phyloP scores from a whole-genome alignment of 2,113 vertebrate species.

The Phasianus colchicus region DNA sequence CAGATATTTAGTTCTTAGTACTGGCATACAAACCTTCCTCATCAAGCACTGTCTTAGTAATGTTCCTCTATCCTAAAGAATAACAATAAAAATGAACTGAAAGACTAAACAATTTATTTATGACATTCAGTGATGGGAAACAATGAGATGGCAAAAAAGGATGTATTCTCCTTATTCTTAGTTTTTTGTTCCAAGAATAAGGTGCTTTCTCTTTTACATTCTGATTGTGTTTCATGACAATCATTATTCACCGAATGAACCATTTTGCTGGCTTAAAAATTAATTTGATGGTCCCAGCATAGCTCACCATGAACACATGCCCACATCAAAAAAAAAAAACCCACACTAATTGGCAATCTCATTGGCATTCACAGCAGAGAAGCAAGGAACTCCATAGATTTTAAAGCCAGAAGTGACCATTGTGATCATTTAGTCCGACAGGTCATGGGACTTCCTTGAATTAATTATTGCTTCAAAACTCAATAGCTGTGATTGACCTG shows the following conservation, averaged over 20 bases:
- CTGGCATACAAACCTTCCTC: not conserved
- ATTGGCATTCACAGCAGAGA: conserved; percentile 67
- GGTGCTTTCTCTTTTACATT: conserved; percentile 35
- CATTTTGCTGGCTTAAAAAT: conserved; percentile 67
- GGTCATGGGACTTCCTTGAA: conserved; percentile 37
- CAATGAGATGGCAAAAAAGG: not conserved
- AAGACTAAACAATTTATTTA: not conserved
- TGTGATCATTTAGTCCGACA: conserved; percentile 55
- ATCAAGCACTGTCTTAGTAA: not conserved
- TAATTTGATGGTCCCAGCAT: conserved; percentile 65
- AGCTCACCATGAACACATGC: conserved; percentile 48
- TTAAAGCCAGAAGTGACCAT: conserved; percentile 65
- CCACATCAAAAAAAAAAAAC: not conserved
- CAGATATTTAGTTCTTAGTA: conserved; percentile 21
- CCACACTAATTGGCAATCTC: conserved; percentile 66
- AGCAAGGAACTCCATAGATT: conserved; percentile 36
- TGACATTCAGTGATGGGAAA: not conserved
- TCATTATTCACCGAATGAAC: conserved; percentile 54
- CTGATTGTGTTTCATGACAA: conserved; percentile 38
- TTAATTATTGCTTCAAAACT: conserved; percentile 40
- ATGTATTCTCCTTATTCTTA: not conserved
- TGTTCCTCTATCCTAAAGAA: not conserved
- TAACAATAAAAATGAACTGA: conserved; percentile 5
- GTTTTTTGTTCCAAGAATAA: conserved; percentile 18
- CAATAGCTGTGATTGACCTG: not conserved